Base-by-base conservation (phyloP, 2,888 invertebrate species). In the Xylota sylvarum region DNA sequence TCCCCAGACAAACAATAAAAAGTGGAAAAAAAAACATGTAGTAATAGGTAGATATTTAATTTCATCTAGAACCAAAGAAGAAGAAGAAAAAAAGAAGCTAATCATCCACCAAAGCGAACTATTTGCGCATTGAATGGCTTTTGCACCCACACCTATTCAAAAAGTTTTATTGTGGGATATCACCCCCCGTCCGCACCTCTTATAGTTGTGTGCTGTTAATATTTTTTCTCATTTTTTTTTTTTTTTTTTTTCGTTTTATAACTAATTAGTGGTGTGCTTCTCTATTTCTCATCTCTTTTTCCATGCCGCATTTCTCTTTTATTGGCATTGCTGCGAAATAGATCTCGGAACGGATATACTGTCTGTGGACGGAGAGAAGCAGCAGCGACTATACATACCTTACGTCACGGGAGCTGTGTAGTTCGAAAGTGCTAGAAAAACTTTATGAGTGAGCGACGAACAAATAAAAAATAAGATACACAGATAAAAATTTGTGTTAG, bases 221-320 rank as follows among this genome's bases (percentile, higher is more conserved):
- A 19, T 32, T 50, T 37, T 50, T 37, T 46, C 12, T 23, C 3
- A 23, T 23, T 23, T 23, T 23, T 23, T 23, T 23, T 23, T n/a
- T n/a, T n/a, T n/a, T n/a, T n/a, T n/a, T n/a, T n/a, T 60, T 50
- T 60, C 7, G 30, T 37, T 50, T 52, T 37, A 30, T 58, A 65
- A 27, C 67, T 69, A 77, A 77, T 60, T 77, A 77, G 50, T 77
- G 27, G 17, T 56, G 32, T n/a, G 17, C 48, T 46, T 74, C 64
- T 55, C 32, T 60, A 32, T 27, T 23, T 37, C 52, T 40, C 56
- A 43, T 58, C 30, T 48, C 14, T 27, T 27, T n/a, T 37, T 46
- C 14, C 7, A 17, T 50, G 30, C 19, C 23, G 43, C 43, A 55
- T 72, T 60, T 72, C 30, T 12, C 40, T 55, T 55, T 12, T 19